These are phyloP conservation scores for Serinus canaria DNA, from an alignment of 2,113 vertebrate species.

Conservation along the genomic window DNA sequence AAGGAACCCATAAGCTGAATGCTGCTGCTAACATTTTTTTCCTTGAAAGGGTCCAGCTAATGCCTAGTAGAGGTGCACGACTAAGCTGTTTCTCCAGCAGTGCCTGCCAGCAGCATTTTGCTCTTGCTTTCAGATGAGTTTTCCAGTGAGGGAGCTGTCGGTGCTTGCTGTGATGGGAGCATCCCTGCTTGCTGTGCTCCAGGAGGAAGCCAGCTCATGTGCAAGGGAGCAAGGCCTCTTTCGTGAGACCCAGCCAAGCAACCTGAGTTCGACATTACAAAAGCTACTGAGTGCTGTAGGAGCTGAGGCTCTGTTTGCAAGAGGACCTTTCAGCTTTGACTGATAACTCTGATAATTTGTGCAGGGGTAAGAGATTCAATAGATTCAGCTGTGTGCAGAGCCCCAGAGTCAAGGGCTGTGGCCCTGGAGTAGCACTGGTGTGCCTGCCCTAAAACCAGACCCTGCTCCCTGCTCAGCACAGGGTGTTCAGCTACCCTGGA, in stretches of 20 bases:
- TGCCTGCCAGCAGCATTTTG: neutral
- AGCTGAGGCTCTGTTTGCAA: neutral
- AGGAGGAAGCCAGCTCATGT: neutral
- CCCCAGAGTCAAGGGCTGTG: fast-evolving
- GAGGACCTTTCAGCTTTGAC: neutral
- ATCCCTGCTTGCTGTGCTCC: fast-evolving
- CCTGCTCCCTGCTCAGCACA: neutral
- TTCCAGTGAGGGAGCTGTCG: neutral
- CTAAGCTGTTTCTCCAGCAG: neutral
- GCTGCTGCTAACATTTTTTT: neutral
- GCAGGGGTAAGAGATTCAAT: neutral
- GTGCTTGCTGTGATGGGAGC: neutral
- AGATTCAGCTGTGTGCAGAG: neutral
- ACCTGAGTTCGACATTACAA: neutral
- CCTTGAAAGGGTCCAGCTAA: neutral
- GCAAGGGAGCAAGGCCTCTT: neutral
- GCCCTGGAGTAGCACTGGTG: neutral
- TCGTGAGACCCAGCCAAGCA: neutral
- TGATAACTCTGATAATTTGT: neutral
- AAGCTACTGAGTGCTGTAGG: neutral
- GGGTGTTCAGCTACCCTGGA: neutral
- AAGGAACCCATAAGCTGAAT: neutral
- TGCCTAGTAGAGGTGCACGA: neutral
- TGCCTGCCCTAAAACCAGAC: neutral
- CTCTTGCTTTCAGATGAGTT: neutral